A percentile compares a stretch with the other conserved stretches of the same genome.
phyloP scores from a whole-genome alignment of 1,140 invertebrate genomes.

The Gonatopus flavifemur region DNA sequence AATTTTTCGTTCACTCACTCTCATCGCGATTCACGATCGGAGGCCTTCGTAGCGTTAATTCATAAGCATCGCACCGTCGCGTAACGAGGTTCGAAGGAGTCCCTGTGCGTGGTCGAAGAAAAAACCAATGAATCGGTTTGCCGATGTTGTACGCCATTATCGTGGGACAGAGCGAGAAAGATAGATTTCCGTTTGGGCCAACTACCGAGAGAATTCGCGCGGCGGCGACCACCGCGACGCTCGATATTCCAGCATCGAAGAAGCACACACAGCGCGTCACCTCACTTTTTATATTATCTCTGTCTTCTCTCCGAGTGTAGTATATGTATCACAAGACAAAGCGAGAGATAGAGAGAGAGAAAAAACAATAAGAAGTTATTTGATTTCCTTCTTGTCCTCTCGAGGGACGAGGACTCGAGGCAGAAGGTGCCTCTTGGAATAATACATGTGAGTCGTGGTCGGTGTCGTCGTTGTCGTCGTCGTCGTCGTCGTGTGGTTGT shows the following conservation, averaged over 20 bases:
- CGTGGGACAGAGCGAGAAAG: slow-evolving; percentile 14
- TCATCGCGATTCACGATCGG: too few species aligned
- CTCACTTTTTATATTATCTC: slow-evolving; percentile 24
- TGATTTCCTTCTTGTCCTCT: too few species aligned
- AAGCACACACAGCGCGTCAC: slow-evolving; percentile 29
- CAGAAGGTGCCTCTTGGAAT: too few species aligned
- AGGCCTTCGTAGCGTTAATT: too few species aligned
- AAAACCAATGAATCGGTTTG: slow-evolving; percentile 28
- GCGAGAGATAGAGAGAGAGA: not conserved
- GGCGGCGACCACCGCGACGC: slow-evolving; percentile 32
- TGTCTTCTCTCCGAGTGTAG: slow-evolving; percentile 18
- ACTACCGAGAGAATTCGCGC: slow-evolving; percentile 21
- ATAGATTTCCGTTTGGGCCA: slow-evolving; percentile 42
- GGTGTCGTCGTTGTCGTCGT: too few species aligned
- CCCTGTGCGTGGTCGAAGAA: too few species aligned
- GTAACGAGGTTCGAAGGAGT: too few species aligned
- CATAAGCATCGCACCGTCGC: too few species aligned
- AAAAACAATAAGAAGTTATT: slow-evolving; percentile 2
- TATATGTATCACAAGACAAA: slow-evolving; percentile 17
- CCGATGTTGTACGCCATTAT: slow-evolving; percentile 46
- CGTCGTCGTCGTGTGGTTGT: slow-evolving; percentile 3
- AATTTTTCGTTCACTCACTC: too few species aligned
- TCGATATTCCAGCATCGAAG: slow-evolving; percentile 36
- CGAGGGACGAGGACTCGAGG: too few species aligned
- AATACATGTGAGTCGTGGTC: too few species aligned